A percentile compares a stretch with the other conserved stretches of the same genome.
These are phyloP conservation scores for Drosophila putrida DNA, from an alignment of 2,888 invertebrate genomes.

Conservation along the genomic window DNA sequence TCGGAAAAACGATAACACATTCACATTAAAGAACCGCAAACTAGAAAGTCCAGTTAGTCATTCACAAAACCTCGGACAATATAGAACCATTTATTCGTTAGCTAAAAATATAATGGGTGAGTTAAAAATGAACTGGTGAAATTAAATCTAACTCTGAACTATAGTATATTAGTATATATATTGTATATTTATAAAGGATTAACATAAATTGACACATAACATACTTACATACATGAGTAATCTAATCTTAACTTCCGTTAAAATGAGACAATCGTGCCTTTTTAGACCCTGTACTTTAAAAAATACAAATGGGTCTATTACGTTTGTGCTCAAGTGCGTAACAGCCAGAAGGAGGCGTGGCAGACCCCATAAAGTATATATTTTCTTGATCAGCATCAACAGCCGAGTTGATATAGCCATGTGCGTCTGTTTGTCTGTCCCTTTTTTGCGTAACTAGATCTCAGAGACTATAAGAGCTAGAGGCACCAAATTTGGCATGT, in stretches of 20 bases:
- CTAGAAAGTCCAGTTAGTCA: constrained; percentile 49
- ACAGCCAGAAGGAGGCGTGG: no score
- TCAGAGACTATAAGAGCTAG: no score
- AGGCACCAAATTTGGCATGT: no score
- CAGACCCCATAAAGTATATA: no score
- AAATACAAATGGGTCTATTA: no score
- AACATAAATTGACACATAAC: neutral
- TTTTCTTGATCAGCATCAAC: no score
- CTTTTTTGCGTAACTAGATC: no score
- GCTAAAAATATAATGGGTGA: constrained; percentile 63
- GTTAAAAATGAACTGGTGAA: constrained; percentile 14
- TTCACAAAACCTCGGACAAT: constrained; percentile 26
- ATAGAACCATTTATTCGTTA: constrained; percentile 16
- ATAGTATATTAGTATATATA: no score
- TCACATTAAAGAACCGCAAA: constrained; percentile 49
- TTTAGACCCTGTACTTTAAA: no score
- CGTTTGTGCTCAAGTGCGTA: no score
- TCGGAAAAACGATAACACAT: constrained; percentile 45
- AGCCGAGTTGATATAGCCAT: no score
- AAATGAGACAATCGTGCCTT: constrained; percentile 10
- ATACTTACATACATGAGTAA: neutral
- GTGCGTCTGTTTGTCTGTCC: no score
- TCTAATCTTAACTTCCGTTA: constrained; percentile 9
- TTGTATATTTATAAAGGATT: neutral
- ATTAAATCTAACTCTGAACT: constrained; percentile 24